Conservation (phyloP, 2,113 vertebrate genomes). For the Alexandromys fortis region DNA sequence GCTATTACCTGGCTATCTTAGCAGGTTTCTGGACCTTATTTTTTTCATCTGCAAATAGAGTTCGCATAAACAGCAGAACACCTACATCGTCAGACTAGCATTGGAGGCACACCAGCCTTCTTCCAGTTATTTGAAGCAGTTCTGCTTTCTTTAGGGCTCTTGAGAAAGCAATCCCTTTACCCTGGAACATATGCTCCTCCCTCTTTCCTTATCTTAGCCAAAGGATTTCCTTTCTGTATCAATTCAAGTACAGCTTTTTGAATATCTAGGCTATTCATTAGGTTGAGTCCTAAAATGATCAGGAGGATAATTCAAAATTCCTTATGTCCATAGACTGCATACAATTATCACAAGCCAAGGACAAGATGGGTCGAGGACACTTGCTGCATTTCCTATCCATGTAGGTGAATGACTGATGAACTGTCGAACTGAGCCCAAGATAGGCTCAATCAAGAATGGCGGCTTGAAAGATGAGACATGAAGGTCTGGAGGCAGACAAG, state of each 20-base stretch:
- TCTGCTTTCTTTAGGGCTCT: neutral
- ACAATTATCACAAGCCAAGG: neutral
- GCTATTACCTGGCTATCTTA: neutral
- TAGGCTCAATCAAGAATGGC: too few relatives aligned
- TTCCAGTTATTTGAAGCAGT: neutral
- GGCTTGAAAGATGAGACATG: neutral
- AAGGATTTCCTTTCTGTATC: neutral
- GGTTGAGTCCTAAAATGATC: neutral
- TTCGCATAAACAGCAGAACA: neutral
- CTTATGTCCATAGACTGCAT: neutral
- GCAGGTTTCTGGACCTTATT: neutral
- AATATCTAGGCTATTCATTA: neutral
- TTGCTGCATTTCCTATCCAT: neutral
- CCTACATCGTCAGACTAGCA: accelerated
- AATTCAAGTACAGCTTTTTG: neutral
- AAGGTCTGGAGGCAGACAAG: too few relatives aligned
- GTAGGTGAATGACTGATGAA: neutral
- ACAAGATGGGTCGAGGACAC: neutral
- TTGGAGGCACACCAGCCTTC: neutral
- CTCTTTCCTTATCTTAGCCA: neutral
- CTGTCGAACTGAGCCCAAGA: neutral
- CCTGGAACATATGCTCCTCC: too few relatives aligned
- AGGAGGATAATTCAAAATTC: neutral
- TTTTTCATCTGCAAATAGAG: neutral
- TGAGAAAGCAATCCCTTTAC: neutral